Conservation (phyloP, 2,797 vertebrate genomes). For the Enteromius viviparus region DNA sequence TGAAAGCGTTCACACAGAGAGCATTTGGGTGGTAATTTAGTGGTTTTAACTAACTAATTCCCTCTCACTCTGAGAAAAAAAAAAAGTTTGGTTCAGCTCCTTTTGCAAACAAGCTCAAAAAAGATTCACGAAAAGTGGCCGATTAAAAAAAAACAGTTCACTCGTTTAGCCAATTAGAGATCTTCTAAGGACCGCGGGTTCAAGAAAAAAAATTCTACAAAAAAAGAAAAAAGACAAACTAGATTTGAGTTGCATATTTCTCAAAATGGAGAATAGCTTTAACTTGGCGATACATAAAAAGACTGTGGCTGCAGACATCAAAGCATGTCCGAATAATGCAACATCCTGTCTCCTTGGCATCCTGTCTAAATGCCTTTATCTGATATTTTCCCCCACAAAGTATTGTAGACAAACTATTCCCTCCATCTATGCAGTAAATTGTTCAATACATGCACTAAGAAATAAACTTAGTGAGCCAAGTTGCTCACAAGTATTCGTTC, state of each 20-base stretch:
- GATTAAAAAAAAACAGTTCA: background rate
- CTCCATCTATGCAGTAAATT: background rate
- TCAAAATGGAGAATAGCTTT: background rate
- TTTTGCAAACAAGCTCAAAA: background rate
- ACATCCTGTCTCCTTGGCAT: constrained; percentile 27
- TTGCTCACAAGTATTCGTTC: background rate
- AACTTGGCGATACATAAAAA: background rate
- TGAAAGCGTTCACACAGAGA: background rate
- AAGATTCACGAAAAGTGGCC: background rate
- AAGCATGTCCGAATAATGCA: background rate
- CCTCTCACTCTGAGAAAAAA: background rate
- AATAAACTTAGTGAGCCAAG: background rate
- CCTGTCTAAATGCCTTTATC: constrained; percentile 5
- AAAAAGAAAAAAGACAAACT: no score
- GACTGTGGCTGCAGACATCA: background rate
- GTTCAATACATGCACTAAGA: background rate
- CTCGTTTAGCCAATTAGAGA: background rate
- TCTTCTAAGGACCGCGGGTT: background rate
- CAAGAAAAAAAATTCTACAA: no score
- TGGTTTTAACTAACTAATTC: background rate
- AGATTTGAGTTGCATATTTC: background rate
- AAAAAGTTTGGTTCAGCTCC: background rate
- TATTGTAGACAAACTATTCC: background rate
- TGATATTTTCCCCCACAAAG: background rate
- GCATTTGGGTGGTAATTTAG: background rate